These are phyloP conservation scores for Eufriesea mexicana DNA, from an alignment of 1,140 invertebrate species.

Conservation along the genomic window DNA sequence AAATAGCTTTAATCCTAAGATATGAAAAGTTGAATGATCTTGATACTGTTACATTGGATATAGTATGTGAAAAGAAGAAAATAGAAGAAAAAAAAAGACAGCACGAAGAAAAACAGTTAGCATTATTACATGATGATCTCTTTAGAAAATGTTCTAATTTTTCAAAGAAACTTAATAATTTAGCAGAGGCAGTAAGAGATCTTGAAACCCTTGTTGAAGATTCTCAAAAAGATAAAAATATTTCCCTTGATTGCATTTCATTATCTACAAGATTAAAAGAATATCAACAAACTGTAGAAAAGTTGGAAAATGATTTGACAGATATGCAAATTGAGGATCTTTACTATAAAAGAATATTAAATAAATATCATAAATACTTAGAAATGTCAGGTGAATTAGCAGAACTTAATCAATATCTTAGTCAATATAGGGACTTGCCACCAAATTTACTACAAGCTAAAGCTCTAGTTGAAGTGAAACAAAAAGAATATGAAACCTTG, in stretches of 20 bases:
- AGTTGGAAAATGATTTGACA: constrained; percentile 64
- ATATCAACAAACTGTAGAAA: constrained; percentile 67
- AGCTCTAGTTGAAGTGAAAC: constrained; percentile 69
- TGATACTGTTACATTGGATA: constrained; percentile 63
- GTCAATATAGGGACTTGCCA: constrained; percentile 73
- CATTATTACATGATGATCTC: constrained; percentile 66
- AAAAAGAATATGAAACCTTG: constrained; percentile 69
- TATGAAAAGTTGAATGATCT: constrained; percentile 68
- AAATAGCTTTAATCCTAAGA: constrained; percentile 65
- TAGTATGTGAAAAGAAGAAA: constrained; percentile 66
- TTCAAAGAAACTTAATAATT: constrained; percentile 64
- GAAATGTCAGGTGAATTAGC: constrained; percentile 65
- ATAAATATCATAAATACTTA: constrained; percentile 69
- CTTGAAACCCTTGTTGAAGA: constrained; percentile 57
- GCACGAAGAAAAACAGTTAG: constrained; percentile 68
- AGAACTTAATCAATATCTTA: constrained; percentile 68
- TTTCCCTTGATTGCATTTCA: constrained; percentile 62
- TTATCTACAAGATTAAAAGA: constrained; percentile 69
- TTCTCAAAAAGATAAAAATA: constrained; percentile 59
- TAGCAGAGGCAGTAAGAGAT: constrained; percentile 62
- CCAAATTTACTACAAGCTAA: constrained; percentile 77
- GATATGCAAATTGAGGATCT: constrained; percentile 68
- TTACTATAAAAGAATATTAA: constrained; percentile 63
- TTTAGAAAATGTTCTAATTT: constrained; percentile 65
- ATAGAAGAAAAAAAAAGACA: constrained; percentile 64